Evolutionary conservation across 2,113 vertebrate species (phyloP).

Genomic region (Grus americana): DNA sequence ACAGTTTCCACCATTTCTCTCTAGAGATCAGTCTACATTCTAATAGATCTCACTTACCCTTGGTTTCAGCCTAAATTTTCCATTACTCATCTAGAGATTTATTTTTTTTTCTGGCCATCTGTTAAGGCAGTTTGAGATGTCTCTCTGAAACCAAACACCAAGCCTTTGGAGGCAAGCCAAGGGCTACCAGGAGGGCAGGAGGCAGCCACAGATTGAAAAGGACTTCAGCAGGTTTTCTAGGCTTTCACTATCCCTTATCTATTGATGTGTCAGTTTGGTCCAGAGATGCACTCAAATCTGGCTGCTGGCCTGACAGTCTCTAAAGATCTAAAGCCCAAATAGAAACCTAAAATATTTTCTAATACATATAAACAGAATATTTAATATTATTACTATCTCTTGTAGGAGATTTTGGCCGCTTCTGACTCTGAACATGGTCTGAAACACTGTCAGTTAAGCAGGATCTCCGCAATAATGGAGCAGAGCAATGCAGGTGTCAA

Average conservation of each 20-base stretch:
- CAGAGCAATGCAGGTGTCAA: fast-evolving
- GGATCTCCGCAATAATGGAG: fast-evolving
- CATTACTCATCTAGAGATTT: background rate
- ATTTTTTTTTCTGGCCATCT: background rate
- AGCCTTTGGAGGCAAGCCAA: background rate
- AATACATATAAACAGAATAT: background rate
- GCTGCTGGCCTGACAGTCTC: fast-evolving
- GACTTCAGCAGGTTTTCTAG: background rate
- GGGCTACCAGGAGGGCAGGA: background rate
- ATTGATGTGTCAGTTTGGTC: background rate
- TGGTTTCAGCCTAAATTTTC: conserved; percentile 38
- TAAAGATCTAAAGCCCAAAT: background rate
- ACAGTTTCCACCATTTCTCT: conserved; percentile 45
- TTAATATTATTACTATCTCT: background rate
- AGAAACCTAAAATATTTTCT: background rate
- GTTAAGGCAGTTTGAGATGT: background rate
- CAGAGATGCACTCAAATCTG: background rate
- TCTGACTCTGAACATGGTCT: background rate
- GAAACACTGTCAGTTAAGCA: background rate
- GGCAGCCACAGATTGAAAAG: background rate
- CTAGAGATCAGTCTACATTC: background rate
- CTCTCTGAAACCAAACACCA: background rate
- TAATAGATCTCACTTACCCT: background rate
- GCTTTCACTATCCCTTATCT: background rate
- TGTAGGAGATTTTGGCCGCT: background rate